phyloP scores from a whole-genome alignment of 1,140 invertebrate species.

The Coboldia fuscipes region DNA sequence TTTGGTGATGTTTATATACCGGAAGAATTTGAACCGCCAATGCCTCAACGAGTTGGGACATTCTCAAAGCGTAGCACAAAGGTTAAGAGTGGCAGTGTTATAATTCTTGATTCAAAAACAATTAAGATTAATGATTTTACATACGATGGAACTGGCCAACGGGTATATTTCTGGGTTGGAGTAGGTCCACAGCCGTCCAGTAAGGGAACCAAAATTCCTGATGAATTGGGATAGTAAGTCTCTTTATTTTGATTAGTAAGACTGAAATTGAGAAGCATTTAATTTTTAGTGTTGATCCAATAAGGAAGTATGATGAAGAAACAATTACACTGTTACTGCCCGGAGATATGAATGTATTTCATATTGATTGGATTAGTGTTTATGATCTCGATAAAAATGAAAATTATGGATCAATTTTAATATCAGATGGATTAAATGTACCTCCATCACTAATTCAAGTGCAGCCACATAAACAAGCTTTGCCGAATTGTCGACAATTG shows the following conservation, averaged over 20 bases:
- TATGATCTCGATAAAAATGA: constrained; percentile 50
- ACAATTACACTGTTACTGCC: constrained; percentile 58
- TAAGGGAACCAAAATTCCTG: constrained; percentile 61
- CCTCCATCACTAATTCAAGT: constrained; percentile 57
- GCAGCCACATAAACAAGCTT: constrained; percentile 25
- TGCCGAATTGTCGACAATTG: constrained; percentile 70
- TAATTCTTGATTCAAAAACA: constrained; percentile 63
- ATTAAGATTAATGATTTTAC: constrained; percentile 50
- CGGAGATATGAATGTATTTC: constrained; percentile 61
- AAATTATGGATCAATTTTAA: constrained; percentile 54
- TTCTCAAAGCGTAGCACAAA: constrained; percentile 43
- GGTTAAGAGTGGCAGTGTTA: constrained; percentile 46
- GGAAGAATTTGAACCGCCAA: constrained; percentile 77
- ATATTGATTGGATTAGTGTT: constrained; percentile 67
- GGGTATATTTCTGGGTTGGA: constrained; percentile 74
- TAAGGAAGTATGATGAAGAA: constrained; percentile 46
- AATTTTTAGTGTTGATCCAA: constrained; percentile 38
- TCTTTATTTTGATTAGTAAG: too few species aligned
- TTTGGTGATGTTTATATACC: constrained; percentile 82
- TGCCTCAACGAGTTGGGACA: constrained; percentile 43
- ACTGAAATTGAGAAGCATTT: too few species aligned
- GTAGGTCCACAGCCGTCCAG: constrained; percentile 65
- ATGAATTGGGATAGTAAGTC: constrained; percentile 87
- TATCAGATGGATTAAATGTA: constrained; percentile 64
- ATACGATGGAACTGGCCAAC: constrained; percentile 53